Evolutionary conservation across 2,888 invertebrate genomes (phyloP).

Genomic region (Caenorhabditis imperialis): DNA sequence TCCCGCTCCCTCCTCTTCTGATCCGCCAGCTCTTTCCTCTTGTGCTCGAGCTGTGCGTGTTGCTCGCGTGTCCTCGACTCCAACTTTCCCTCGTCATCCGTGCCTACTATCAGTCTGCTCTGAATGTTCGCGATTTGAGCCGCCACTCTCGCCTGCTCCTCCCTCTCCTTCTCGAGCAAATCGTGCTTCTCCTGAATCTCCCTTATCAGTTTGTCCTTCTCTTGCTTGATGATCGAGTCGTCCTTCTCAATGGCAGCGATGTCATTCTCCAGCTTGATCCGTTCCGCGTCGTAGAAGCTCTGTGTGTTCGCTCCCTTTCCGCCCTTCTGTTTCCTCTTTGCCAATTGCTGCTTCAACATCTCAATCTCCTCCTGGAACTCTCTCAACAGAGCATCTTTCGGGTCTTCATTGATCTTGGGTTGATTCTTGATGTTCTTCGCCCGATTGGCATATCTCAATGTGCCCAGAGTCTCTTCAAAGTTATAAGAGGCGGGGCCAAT

Average conservation of each 20-base stretch:
- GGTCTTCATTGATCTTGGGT: constrained; percentile 98
- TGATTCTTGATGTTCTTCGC: constrained; percentile 99
- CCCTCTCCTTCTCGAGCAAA: constrained; percentile 74
- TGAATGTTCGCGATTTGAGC: constrained; percentile 84
- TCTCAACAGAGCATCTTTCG: constrained; percentile 94
- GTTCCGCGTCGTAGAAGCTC: constrained; percentile 78
- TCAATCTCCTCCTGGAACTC: constrained; percentile 85
- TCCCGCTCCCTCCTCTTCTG: constrained; percentile 87
- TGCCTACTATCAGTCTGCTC: constrained; percentile 91
- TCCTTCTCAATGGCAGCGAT: constrained; percentile 79
- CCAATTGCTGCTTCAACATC: constrained; percentile 61
- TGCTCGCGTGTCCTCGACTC: constrained; percentile 95
- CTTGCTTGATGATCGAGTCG: constrained; percentile 64
- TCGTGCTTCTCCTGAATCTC: constrained; percentile 41
- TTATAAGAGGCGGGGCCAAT: constrained; percentile 97
- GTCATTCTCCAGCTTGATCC: constrained; percentile 79
- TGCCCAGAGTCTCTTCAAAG: constrained; percentile 90
- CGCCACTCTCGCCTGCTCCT: constrained; percentile 68
- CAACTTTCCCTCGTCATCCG: constrained; percentile 84
- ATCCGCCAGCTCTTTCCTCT: constrained; percentile 90
- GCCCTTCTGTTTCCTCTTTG: constrained; percentile 73
- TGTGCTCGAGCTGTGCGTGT: constrained; percentile 89
- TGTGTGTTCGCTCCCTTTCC: constrained; percentile 7
- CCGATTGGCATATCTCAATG: constrained; percentile 60
- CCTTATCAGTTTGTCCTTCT: constrained; percentile 49